Evolutionary conservation across 2,797 vertebrate species (phyloP), one percentile per base, ranked within the genome.

Genomic region (Fundulus diaphanus): DNA sequence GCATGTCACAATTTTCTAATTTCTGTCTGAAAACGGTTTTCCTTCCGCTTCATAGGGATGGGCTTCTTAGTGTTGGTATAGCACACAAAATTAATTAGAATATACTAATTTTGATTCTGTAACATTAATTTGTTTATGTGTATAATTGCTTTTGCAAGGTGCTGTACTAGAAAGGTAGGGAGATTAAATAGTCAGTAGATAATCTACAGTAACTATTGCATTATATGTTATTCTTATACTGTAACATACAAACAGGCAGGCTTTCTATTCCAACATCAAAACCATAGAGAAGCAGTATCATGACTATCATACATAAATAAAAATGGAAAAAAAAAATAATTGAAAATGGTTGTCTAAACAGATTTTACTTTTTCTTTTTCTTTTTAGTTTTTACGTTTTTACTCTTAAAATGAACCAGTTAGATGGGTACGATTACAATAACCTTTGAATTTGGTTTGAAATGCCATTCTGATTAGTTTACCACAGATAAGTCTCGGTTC

Each of bases 391-490:
- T 44, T 3, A 27, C 2, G 24, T n/a, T 27, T 66, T 44, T 3
- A 27, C 2, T 27, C 2, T 27, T n/a, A 13, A 44, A 66, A 16
- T n/a, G 40, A 27, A 66, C 24, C 63, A 42, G 37, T 27, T 66
- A 4, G 63, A 3, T n/a, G 8, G 15, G 5, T 56, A 44, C 37
- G n/a, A 44, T 66, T 15, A 66, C 24, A 66, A 66, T 66, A 44
- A 44, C 63, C 40, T 66, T 66, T 66, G 24, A 44, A 44, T n/a
- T 42, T 27, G 12, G 63, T 66, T 66, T 3, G 6, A 66, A 66
- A 66, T 66, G 37, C 24, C 63, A 44, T 27, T 66, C 63, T 8
- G 63, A 66, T 66, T 44, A 27, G 37, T 66, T 44, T 42, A 42
- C 63, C n/a, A 16, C 37, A 66, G 63, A 66, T 44, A n/a, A 40